A percentile compares a stretch with the other conserved stretches of the same genome.
Evolutionary conservation across 53 echinoderm and acorn worm genomes (phyloP).

Genomic region (Temnopleurus reevesii): DNA sequence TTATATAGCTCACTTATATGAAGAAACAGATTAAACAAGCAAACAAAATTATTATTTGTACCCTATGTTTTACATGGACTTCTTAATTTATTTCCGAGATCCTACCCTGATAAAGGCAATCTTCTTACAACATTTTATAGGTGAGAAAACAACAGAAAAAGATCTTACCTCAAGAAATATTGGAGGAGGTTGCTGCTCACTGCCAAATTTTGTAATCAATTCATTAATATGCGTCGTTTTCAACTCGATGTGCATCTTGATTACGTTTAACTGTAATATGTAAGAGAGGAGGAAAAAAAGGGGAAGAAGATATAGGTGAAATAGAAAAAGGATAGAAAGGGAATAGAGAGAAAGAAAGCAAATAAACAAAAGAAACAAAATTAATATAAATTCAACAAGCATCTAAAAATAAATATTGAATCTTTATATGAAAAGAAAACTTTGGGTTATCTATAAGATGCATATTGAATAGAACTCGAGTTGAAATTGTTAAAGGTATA

Average conservation of each 20-base stretch:
- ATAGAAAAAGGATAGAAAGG: not conserved
- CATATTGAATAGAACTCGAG: too few relatives aligned
- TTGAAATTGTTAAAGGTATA: too few relatives aligned
- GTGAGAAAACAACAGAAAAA: not conserved
- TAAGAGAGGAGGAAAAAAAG: not conserved
- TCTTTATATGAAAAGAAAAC: too few relatives aligned
- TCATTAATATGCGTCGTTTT: constrained; percentile 75
- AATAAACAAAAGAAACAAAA: not conserved
- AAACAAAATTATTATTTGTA: not conserved
- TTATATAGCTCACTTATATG: too few relatives aligned
- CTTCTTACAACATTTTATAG: too few relatives aligned
- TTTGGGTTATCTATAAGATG: too few relatives aligned
- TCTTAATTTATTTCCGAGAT: too few relatives aligned
- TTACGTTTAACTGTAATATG: constrained; percentile 65
- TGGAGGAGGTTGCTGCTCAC: constrained; percentile 73
- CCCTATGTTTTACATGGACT: not conserved
- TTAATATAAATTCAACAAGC: not conserved
- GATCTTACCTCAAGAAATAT: constrained; percentile 87
- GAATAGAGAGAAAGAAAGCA: not conserved
- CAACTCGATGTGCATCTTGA: constrained; percentile 82
- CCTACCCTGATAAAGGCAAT: too few relatives aligned
- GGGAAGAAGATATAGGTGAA: not conserved
- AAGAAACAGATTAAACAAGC: not conserved
- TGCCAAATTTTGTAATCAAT: constrained; percentile 72
- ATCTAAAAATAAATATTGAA: not conserved